Conservation (phyloP, 2,113 vertebrate genomes). For the Lates calcarifer region DNA sequence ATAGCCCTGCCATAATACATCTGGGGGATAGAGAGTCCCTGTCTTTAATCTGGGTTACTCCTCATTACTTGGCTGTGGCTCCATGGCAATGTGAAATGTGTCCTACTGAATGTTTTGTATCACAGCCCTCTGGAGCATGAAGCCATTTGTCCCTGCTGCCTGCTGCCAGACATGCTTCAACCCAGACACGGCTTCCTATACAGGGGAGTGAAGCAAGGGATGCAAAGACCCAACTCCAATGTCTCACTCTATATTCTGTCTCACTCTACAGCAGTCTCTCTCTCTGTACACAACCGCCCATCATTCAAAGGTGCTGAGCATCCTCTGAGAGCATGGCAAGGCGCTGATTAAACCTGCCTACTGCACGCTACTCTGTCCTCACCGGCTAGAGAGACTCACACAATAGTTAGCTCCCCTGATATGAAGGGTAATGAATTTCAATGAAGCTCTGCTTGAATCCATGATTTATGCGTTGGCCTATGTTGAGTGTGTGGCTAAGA, state of each 20-base stretch:
- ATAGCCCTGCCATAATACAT: constrained; percentile 45
- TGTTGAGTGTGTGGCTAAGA: constrained; percentile 75
- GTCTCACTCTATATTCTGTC: constrained; percentile 53
- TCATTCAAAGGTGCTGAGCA: constrained; percentile 68
- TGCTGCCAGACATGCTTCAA: constrained; percentile 62
- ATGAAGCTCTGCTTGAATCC: constrained; percentile 80
- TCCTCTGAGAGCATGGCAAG: constrained; percentile 72
- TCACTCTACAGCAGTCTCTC: constrained; percentile 45
- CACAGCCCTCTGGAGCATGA: constrained; percentile 72
- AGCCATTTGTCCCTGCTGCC: constrained; percentile 74
- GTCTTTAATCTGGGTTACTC: constrained; percentile 69
- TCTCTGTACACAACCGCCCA: constrained; percentile 60
- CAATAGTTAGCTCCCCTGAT: constrained; percentile 79
- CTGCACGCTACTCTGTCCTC: constrained; percentile 66
- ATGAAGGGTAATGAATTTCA: constrained; percentile 83
- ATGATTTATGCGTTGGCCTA: constrained; percentile 80
- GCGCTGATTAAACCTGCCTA: constrained; percentile 79
- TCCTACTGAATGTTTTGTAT: constrained; percentile 70
- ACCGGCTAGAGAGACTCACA: constrained; percentile 63
- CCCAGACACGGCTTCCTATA: constrained; percentile 35
- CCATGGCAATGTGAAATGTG: constrained; percentile 63
- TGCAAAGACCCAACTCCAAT: constrained; percentile 37
- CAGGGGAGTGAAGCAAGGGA: constrained; percentile 2
- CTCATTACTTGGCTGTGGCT: constrained; percentile 71
- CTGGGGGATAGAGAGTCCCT: constrained; percentile 28